phyloP scores from a whole-genome alignment of 2,888 invertebrate genomes.

The Thera obeliscata region DNA sequence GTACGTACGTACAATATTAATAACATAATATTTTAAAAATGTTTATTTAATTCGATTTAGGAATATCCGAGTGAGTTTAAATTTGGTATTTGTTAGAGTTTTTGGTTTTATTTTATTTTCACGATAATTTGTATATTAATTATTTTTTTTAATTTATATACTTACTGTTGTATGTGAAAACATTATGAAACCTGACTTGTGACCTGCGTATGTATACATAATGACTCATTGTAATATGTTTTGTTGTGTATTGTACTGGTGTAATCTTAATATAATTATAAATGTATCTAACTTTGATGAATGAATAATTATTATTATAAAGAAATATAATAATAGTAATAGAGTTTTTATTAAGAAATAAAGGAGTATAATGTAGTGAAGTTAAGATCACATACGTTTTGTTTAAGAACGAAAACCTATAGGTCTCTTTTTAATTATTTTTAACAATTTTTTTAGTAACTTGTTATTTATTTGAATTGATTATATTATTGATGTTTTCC shows the following conservation, averaged over 20 bases:
- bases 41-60: conserved; percentile 81
- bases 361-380: conserved; percentile 77
- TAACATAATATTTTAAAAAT: conserved; percentile 59
- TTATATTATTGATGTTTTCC: conserved; percentile 81
- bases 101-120: conserved; percentile 46
- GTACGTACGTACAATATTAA: conserved; percentile 82
- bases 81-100: conserved; percentile 50
- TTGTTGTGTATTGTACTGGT: conserved; percentile 64
- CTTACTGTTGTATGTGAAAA: conserved; percentile 41
- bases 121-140: conserved; percentile 38
- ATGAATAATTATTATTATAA: conserved; percentile 81
- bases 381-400: conserved; percentile 75
- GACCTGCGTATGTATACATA: conserved; percentile 55
- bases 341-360: conserved; percentile 84
- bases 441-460: conserved; percentile 81
- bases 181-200: conserved; percentile 51
- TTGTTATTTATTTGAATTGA: conserved; percentile 85
- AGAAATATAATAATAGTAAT: conserved; percentile 81
- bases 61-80: conserved; percentile 65
- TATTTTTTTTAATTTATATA: conserved; percentile 39
- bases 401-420: conserved; percentile 67
- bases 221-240: conserved; percentile 48
- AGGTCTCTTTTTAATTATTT: conserved; percentile 76
- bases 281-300: conserved; percentile 81
- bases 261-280: conserved; percentile 74